Conservation (phyloP, 2,888 invertebrate genomes). For the Cataglyphis livida region DNA sequence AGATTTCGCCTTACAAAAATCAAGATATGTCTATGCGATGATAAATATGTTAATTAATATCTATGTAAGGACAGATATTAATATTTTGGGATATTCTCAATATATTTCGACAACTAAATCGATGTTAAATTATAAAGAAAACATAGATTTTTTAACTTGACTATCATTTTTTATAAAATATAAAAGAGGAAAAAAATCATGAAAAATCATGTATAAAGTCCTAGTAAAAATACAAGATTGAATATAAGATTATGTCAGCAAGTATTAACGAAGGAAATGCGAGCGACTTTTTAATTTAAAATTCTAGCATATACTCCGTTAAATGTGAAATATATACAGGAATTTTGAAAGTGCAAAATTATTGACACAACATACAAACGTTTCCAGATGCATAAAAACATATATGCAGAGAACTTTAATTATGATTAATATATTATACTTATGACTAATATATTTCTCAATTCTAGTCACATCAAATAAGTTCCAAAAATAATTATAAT, state of each 20-base stretch:
- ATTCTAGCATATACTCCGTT: neutral
- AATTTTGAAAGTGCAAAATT: neutral
- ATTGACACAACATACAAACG: too few relatives aligned
- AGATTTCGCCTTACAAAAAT: slow-evolving; percentile 53
- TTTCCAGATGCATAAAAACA: too few relatives aligned
- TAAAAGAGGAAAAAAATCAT: neutral
- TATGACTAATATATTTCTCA: too few relatives aligned
- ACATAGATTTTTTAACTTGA: neutral
- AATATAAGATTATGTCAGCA: neutral
- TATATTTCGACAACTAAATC: neutral
- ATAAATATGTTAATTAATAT: neutral
- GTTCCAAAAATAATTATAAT: too few relatives aligned
- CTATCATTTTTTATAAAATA: slow-evolving; percentile 1
- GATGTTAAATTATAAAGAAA: neutral
- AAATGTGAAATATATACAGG: neutral
- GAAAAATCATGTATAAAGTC: neutral
- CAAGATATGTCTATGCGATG: neutral
- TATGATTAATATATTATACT: too few relatives aligned
- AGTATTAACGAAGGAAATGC: neutral
- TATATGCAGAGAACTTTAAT: too few relatives aligned
- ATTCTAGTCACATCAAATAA: too few relatives aligned
- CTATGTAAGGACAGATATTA: slow-evolving; percentile 14
- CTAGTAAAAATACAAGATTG: neutral
- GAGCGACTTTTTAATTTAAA: neutral
- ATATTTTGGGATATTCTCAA: slow-evolving; percentile 29